Conservation (phyloP, 2,113 vertebrate genomes). For the Hippotragus niger region DNA sequence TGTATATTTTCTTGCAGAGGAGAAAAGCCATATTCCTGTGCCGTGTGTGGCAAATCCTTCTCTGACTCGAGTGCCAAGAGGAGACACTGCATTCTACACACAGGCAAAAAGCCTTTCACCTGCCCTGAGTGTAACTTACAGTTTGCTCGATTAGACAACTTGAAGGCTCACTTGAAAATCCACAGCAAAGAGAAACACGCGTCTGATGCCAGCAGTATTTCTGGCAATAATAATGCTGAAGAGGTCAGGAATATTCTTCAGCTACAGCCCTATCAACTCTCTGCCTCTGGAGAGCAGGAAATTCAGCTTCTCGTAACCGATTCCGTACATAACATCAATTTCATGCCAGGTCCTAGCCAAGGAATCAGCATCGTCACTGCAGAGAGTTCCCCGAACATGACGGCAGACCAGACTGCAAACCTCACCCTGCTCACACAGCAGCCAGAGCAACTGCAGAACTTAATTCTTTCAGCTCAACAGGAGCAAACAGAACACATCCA, state of each 20-base stretch:
- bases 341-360: constrained; percentile 86
- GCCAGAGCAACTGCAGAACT: constrained; percentile 84
- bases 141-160: constrained; percentile 94
- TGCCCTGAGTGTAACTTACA: constrained; percentile 91
- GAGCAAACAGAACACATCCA: constrained; percentile 85
- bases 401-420: constrained; percentile 78
- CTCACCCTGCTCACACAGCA: constrained; percentile 89
- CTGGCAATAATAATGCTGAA: constrained; percentile 46
- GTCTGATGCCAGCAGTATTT: neutral
- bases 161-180: constrained; percentile 93
- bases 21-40: constrained; percentile 94
- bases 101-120: constrained; percentile 93
- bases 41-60: constrained; percentile 92
- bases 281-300: constrained; percentile 87
- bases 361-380: constrained; percentile 89
- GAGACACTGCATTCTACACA: constrained; percentile 93
- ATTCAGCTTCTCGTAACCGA: constrained; percentile 93
- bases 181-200: constrained; percentile 90
- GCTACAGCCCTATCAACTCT: constrained; percentile 91
- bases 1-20: constrained; percentile 83
- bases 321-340: constrained; percentile 89
- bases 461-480: constrained; percentile 85
- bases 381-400: constrained; percentile 75
- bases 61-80: constrained; percentile 94
- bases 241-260: constrained; percentile 88